Evolutionary conservation across 2,888 invertebrate genomes (phyloP), one percentile per base, ranked within the genome.

Genomic region (Drosophila neotestacea): DNA sequence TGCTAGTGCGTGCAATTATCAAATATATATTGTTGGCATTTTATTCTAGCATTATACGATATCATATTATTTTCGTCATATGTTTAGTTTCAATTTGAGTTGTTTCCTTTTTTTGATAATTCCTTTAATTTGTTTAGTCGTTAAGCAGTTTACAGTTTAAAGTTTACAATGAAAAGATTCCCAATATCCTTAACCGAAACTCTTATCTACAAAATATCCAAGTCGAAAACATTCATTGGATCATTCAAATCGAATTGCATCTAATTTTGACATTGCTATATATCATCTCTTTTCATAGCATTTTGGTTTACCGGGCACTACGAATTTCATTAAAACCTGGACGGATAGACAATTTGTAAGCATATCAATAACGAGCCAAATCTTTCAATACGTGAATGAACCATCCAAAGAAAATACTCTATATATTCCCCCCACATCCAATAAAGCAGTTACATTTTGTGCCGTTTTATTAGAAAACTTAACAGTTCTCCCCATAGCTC

Each of bases 291-390:
- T 88, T 88, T 81, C 88, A 79, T 88, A 90, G 90, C 90, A 91
- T 82, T 85, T 90, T 82, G 90, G 87, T 91, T 87, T 89, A 77
- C 81, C 82, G 90, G 91, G 89, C 85, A 85, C 91, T 74, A 89
- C 91, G 81, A 85, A 80, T 84, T 89, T 91, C 85, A 85, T 86
- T 79, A 89, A 91, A 88, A 85, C 87, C 70, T 87, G 90, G 79
- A 90, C 89, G 83, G 90, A 90, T 81, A 88, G 81, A 84, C 82
- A 85, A 83, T 89, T 90, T 90, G 91, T 91, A 91, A 91, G 91
- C 86, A 80, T 79, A 73, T 82, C 61, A 39, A 69, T 65, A 69
- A 77, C 73, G 54, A 65, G 67, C 52, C 74, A 44, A 61, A 55
- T 52, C 41, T 56, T 32, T 32, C 11, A 60, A 59, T 41, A 54